These are phyloP conservation scores for Hyles euphorbiae DNA, from an alignment of 1,140 invertebrate genomes.

Conservation along the genomic window DNA sequence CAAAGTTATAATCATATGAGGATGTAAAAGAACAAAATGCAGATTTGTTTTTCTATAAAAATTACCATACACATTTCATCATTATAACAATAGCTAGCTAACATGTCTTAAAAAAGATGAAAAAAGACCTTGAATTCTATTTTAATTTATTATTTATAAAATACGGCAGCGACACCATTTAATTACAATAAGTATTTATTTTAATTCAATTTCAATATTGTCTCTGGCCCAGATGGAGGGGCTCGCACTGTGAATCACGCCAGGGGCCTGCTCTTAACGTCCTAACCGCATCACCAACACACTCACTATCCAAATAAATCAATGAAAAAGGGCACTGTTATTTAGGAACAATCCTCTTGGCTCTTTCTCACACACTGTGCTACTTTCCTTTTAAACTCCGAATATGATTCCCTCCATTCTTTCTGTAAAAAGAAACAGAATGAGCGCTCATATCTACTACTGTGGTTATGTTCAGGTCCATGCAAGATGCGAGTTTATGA, in stretches of 20 bases:
- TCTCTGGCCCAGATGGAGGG: conserved; percentile 58
- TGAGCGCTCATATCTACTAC: conserved; percentile 58
- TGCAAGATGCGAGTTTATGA: neutral
- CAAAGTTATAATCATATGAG: conserved; percentile 41
- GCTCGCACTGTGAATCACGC: conserved; percentile 41
- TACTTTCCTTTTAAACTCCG: conserved; percentile 98
- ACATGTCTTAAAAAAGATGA: conserved; percentile 71
- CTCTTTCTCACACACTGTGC: conserved; percentile 98
- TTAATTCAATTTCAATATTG: conserved; percentile 73
- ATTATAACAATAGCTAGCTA: conserved; percentile 72
- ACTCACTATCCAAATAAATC: conserved; percentile 69
- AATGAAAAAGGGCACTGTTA: conserved; percentile 72
- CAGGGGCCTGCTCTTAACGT: conserved; percentile 43
- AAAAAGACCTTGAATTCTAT: conserved; percentile 66
- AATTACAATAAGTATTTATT: conserved; percentile 71
- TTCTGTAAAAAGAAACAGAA: conserved; percentile 84
- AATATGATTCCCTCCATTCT: conserved; percentile 98
- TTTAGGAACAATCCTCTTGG: conserved; percentile 95
- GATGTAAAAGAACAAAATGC: conserved; percentile 52
- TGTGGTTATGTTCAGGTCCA: conserved; percentile 16
- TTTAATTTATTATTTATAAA: conserved; percentile 70
- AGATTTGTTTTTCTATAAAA: conserved; percentile 67
- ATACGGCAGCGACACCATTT: conserved; percentile 72
- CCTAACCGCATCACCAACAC: conserved; percentile 60
- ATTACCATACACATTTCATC: conserved; percentile 70